Evolutionary conservation across 2,797 vertebrate genomes (phyloP).

Genomic region (Catharus ustulatus): DNA sequence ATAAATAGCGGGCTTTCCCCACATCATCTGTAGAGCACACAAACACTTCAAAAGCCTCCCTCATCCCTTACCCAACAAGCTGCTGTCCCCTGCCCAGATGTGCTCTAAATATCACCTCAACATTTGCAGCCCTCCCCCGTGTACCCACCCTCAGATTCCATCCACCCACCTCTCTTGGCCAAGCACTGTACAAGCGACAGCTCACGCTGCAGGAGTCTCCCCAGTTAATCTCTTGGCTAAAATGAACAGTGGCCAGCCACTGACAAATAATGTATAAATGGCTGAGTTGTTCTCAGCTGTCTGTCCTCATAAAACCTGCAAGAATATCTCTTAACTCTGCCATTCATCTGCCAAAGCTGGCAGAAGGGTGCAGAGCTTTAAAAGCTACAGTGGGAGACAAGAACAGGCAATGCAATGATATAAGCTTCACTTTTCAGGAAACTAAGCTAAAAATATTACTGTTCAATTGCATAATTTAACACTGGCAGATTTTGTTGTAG

Average conservation of each 20-base stretch:
- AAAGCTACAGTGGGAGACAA: conserved; percentile 19
- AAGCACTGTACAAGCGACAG: conserved; percentile 1
- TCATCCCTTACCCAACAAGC: neutral
- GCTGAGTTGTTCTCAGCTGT: conserved; percentile 48
- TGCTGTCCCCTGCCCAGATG: neutral
- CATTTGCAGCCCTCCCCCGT: neutral
- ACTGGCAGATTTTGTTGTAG: conserved; percentile 39
- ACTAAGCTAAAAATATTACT: neutral
- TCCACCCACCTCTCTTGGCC: neutral
- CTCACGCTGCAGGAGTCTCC: neutral
- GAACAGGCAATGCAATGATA: conserved; percentile 28
- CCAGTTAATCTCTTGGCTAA: neutral
- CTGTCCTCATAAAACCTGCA: neutral
- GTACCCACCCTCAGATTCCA: neutral
- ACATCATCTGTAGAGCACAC: neutral
- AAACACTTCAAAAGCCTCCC: neutral
- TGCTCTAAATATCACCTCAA: neutral
- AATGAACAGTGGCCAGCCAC: conserved; percentile 64
- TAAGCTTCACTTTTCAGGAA: neutral
- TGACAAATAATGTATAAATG: neutral
- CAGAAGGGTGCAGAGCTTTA: neutral
- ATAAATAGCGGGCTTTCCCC: neutral
- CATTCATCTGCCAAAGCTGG: neutral
- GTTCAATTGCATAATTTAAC: conserved; percentile 44
- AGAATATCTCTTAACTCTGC: neutral